Conservation (phyloP, 1,140 invertebrate genomes). For the Chironomus striatipennis region DNA sequence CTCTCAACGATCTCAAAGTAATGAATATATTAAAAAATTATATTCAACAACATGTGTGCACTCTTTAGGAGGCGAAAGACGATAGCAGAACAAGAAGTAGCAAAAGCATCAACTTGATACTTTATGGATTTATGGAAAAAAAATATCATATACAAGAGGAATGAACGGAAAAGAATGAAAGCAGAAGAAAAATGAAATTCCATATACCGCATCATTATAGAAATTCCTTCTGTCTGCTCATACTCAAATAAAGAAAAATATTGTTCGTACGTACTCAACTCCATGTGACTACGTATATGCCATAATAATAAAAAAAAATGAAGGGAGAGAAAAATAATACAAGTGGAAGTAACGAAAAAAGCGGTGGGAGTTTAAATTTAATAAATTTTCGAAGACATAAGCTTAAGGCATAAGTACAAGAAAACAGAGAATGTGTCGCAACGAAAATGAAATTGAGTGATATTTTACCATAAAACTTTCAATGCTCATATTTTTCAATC, state of each 20-base stretch:
- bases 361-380: neutral
- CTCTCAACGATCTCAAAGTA: slow-evolving; percentile 18
- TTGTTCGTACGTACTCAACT: too few species aligned
- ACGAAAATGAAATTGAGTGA: neutral
- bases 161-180: neutral
- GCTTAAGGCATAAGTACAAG: neutral
- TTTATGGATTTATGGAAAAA: slow-evolving; percentile 21
- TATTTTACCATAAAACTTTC: slow-evolving; percentile 18
- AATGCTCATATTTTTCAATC: slow-evolving; percentile 24
- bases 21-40: slow-evolving; percentile 20
- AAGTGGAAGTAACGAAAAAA: neutral
- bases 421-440: neutral
- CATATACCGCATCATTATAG: neutral
- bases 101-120: neutral
- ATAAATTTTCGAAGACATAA: slow-evolving; percentile 15
- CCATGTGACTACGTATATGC: too few species aligned
- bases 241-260: too few species aligned
- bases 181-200: neutral
- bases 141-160: neutral
- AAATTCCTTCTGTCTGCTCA: too few species aligned
- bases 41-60: slow-evolving; percentile 21
- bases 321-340: too few species aligned
- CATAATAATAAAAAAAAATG: too few species aligned
- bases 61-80: neutral
- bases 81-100: neutral